Evolutionary conservation across 2,888 invertebrate genomes (phyloP).

Genomic region (Eupeodes luniger): DNA sequence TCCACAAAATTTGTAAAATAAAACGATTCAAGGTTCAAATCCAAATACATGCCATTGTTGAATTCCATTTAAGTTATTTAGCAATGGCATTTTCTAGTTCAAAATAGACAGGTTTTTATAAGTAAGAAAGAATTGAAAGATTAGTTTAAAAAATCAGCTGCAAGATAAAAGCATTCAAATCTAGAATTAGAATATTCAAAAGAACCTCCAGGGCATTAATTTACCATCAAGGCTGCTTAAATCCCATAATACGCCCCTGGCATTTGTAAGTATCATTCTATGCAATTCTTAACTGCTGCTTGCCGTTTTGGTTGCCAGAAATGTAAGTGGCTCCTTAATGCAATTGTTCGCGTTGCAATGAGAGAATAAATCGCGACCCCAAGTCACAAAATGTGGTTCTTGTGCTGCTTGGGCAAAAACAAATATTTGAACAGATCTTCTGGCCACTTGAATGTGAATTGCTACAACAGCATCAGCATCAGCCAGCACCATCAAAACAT

Average conservation of each 20-base stretch:
- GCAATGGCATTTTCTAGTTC: no score
- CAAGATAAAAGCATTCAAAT: not conserved
- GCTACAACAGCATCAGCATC: slow-evolving; percentile 43
- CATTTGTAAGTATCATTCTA: not conserved
- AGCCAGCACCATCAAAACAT: not conserved
- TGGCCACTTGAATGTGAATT: slow-evolving; percentile 72
- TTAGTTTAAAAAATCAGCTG: no score
- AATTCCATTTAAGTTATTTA: no score
- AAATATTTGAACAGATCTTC: slow-evolving; percentile 75
- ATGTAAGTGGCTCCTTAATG: slow-evolving; percentile 67
- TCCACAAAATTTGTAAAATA: no score
- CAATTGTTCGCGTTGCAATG: slow-evolving; percentile 70
- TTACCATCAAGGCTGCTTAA: slow-evolving; percentile 1
- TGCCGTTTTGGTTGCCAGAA: slow-evolving; percentile 27
- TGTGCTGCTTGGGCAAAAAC: slow-evolving; percentile 50
- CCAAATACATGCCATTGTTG: no score
- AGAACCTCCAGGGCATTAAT: not conserved
- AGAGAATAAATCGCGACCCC: slow-evolving; percentile 74
- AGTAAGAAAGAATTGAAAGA: no score
- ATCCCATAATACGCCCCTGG: slow-evolving; percentile 17
- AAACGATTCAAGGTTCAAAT: no score
- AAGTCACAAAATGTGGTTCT: slow-evolving; percentile 62
- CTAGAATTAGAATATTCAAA: not conserved
- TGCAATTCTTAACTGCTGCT: slow-evolving; percentile 17
- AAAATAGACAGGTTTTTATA: no score